phyloP scores from a whole-genome alignment of 2,797 vertebrate species.

The Euphonia xanthogaster region DNA sequence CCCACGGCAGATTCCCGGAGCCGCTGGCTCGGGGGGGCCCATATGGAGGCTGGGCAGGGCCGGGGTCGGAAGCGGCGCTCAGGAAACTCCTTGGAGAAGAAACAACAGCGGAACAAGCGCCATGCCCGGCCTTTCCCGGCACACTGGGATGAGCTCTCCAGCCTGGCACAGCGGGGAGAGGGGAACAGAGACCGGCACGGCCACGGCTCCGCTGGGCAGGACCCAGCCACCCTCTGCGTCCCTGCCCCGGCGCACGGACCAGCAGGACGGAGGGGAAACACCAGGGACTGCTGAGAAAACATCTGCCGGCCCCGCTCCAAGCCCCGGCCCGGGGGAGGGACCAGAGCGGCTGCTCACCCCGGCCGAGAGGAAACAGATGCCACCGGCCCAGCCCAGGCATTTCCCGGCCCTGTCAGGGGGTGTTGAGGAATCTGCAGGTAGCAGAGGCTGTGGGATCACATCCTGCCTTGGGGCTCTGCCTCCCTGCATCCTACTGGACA shows the following conservation, averaged over 20 bases:
- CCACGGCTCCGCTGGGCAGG: neutral
- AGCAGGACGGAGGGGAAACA: neutral
- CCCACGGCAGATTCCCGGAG: fast-evolving
- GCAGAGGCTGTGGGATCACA: neutral
- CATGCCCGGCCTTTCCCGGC: neutral
- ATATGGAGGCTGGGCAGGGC: neutral
- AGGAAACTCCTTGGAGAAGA: neutral
- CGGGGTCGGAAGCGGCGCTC: neutral
- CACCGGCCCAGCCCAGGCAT: neutral
- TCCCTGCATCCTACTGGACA: neutral
- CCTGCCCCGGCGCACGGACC: neutral
- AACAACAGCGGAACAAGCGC: neutral
- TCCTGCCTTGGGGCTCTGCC: neutral
- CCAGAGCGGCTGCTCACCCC: neutral
- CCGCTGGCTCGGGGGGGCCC: neutral
- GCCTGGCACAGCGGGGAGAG: neutral
- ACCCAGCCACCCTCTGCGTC: neutral
- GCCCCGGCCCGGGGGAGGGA: neutral
- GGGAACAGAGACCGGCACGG: fast-evolving
- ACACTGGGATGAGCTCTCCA: fast-evolving
- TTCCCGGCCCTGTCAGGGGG: neutral
- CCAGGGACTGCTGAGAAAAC: neutral
- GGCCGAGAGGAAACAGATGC: neutral
- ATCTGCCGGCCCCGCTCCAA: fast-evolving
- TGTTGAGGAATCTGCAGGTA: neutral